Evolutionary conservation across 1,140 invertebrate genomes (phyloP), one percentile per base, ranked within the genome.

Genomic region (Diachasma alloeum): DNA sequence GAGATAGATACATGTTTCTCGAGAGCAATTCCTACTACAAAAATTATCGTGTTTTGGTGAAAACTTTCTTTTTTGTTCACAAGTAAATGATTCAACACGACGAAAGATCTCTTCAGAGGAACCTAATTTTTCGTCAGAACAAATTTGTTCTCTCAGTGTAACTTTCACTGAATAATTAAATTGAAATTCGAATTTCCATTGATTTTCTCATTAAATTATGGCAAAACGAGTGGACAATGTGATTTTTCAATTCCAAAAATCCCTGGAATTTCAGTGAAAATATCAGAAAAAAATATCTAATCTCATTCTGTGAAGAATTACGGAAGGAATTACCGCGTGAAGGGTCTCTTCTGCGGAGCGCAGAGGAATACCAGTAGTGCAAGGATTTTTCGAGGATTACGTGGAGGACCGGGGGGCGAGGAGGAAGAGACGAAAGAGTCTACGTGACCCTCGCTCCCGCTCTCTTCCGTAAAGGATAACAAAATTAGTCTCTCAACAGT

Each of bases 401-500:
- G 8, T 26, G 26, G 59, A 15, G 22, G n/a, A 66, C 10, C 0
- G 48, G 24, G 39, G 19, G 70, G 42, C 73, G 71, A 76, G 42
- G 48, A 56, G 76, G 19, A 86, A 86, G 83, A 82, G 83, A 44
- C 80, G 84, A 83, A 85, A 87, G 84, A 84, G 84, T 68, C 70
- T 86, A 87, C 87, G 86, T 88, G 87, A 87, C 85, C 78, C 63
- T 80, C 80, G 81, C 81, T 81, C 70, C 83, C 84, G 83, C 46
- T 72, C 31, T 46, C 36, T 71, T 48, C 17, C 22, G 19, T 15
- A 71, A 46, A 71, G 86, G 83, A 88, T 88, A 88, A 87, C 85
- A 46, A 46, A 77, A 85, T 88, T 88, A 87, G 82, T 39, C 31
- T 63, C 82, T 82, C 82, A 87, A 87, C 87, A 88, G 87, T 86